A percentile compares a stretch with the other conserved stretches of the same genome.
Conservation (phyloP, 2,797 vertebrate species). For the Fistularia tabacaria region DNA sequence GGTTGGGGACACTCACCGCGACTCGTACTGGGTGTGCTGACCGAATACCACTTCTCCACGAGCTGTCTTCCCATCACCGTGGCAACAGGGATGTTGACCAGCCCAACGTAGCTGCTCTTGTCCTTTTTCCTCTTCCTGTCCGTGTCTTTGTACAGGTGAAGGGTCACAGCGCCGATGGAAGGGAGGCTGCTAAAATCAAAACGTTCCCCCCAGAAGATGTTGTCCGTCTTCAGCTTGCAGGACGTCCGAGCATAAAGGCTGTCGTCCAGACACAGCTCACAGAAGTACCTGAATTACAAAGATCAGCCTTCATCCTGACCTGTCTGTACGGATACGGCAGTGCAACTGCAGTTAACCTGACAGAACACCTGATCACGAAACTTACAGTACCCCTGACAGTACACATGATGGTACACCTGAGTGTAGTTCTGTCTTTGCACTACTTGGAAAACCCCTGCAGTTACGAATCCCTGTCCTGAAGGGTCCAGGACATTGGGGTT, state of each 20-base stretch:
- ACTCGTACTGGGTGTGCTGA: slow-evolving; percentile 89
- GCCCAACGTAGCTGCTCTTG: slow-evolving; percentile 91
- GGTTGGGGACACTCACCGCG: slow-evolving; percentile 48
- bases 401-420: no score
- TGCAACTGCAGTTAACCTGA: no score
- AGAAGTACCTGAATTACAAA: slow-evolving; percentile 79
- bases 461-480: no score
- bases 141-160: slow-evolving; percentile 94
- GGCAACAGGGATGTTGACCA: slow-evolving; percentile 88
- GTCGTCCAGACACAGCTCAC: slow-evolving; percentile 95
- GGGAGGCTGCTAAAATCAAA: slow-evolving; percentile 93
- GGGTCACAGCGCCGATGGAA: slow-evolving; percentile 80
- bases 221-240: slow-evolving; percentile 93
- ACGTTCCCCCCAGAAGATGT: slow-evolving; percentile 96
- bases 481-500: no score
- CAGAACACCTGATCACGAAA: no score
- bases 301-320: no score
- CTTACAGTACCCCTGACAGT: no score
- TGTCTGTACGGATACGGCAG: no score
- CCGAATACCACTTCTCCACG: slow-evolving; percentile 93
- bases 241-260: slow-evolving; percentile 92
- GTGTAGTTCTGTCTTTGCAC: no score
- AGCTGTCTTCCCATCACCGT: slow-evolving; percentile 85
- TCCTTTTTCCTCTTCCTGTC: slow-evolving; percentile 97
- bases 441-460: no score